phyloP scores from a whole-genome alignment of 2,113 vertebrate species.

The Nibea albiflora region DNA sequence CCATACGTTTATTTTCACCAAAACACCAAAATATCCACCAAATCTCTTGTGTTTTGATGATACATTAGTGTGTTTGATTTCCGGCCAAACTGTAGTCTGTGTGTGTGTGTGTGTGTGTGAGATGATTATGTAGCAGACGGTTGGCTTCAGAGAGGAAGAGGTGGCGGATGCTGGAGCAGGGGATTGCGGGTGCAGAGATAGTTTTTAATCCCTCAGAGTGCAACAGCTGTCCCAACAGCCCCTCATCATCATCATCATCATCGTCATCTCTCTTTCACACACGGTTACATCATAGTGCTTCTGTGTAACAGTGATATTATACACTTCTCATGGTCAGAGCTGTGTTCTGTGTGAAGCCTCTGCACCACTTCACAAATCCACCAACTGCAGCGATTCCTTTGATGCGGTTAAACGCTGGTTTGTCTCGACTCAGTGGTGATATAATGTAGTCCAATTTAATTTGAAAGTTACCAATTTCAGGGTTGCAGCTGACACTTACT shows the following conservation, averaged over 20 bases:
- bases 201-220: conserved; percentile 69
- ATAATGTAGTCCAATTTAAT: too few relatives aligned
- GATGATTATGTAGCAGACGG: conserved; percentile 58
- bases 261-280: not conserved
- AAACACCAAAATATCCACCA: conserved; percentile 5
- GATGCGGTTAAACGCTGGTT: not conserved
- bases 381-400: not conserved
- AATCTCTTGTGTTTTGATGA: conserved; percentile 24
- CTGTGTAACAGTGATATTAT: not conserved
- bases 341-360: not conserved
- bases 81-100: not conserved
- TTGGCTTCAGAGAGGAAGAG: conserved; percentile 44
- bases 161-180: conserved; percentile 51
- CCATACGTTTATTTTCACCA: not conserved
- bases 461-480: too few relatives aligned
- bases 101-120: conserved; percentile 13
- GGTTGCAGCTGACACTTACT: too few relatives aligned
- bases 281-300: conserved; percentile 26
- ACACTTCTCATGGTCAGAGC: not conserved
- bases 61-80: conserved; percentile 32
- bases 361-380: not conserved
- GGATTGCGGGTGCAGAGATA: conserved; percentile 64
- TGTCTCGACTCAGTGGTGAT: too few relatives aligned
- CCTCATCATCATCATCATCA: conserved; percentile 21
- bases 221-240: conserved; percentile 62